Percentiles rank a stretch among this genome's conserved stretches.
phyloP scores from a whole-genome alignment of 2,888 invertebrate genomes.

The Quadriops clusia region DNA sequence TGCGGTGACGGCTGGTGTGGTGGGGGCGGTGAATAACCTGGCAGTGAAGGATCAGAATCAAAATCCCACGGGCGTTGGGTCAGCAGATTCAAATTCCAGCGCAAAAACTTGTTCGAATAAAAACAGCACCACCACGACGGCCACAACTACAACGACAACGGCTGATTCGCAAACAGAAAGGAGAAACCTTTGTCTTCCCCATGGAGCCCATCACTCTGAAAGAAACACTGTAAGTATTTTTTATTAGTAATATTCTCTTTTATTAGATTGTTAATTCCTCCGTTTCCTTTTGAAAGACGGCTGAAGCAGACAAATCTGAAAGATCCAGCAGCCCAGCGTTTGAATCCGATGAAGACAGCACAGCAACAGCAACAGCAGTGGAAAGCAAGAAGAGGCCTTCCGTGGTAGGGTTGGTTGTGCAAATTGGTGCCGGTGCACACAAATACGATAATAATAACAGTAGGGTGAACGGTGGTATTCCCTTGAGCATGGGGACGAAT shows the following conservation, averaged over 20 bases:
- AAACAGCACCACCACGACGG: constrained; percentile 46
- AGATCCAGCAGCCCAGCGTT: constrained; percentile 88
- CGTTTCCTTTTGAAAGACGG: no score
- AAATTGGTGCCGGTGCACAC: constrained; percentile 46
- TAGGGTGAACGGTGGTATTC: constrained; percentile 44
- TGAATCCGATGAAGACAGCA: constrained; percentile 88
- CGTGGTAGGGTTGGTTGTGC: constrained; percentile 56
- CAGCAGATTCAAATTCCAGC: constrained; percentile 49
- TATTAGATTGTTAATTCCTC: no score
- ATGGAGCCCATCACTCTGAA: no score
- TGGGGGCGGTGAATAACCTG: constrained; percentile 24
- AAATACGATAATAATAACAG: constrained; percentile 41
- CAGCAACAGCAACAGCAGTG: constrained; percentile 34
- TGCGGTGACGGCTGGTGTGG: constrained; percentile 39
- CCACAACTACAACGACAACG: constrained; percentile 40
- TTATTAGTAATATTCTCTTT: no score
- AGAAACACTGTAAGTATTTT: no score
- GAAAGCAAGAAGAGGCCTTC: constrained; percentile 49
- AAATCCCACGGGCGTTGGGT: constrained; percentile 30
- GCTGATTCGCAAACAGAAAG: constrained; percentile 23
- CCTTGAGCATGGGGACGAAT: no score
- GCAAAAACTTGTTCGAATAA: constrained; percentile 49
- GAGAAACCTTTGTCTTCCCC: constrained; percentile 24
- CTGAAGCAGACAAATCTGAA: constrained; percentile 56
- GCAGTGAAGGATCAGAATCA: constrained; percentile 26